phyloP scores from a whole-genome alignment of 2,888 invertebrate genomes.

The Prenolepis imparis region DNA sequence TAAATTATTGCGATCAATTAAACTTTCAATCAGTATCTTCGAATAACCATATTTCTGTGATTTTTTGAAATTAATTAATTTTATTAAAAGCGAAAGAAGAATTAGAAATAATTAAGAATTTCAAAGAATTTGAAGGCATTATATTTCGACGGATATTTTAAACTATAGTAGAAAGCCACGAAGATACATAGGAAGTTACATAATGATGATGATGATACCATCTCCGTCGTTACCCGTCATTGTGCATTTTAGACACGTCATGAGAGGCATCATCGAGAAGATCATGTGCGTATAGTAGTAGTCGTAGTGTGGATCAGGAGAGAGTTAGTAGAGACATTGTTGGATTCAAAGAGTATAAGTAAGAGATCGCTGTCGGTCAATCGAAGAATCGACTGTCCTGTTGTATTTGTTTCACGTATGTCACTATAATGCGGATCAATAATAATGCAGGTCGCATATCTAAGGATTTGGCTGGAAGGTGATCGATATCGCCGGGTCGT shows the following conservation, averaged over 20 bases:
- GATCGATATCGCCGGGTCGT: not conserved
- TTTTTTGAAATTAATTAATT: not conserved
- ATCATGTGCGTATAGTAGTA: conserved; percentile 39
- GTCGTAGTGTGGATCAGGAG: conserved; percentile 22
- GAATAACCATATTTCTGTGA: not conserved
- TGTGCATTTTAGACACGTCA: conserved; percentile 31
- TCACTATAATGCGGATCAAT: conserved; percentile 6
- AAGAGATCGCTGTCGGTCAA: conserved; percentile 50
- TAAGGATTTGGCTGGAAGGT: not conserved
- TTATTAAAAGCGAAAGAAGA: not conserved
- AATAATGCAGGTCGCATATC: conserved; percentile 22
- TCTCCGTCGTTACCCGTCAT: conserved; percentile 34
- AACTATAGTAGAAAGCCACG: conserved; percentile 29
- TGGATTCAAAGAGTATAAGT: conserved; percentile 59
- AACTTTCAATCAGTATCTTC: not conserved
- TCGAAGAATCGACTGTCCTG: conserved; percentile 30
- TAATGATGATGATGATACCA: conserved; percentile 19
- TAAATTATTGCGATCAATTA: not conserved
- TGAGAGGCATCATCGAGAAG: conserved; percentile 46
- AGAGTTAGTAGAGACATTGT: conserved; percentile 42
- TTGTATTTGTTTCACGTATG: conserved; percentile 2
- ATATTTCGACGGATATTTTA: conserved; percentile 15
- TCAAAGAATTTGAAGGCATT: not conserved
- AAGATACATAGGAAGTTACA: conserved; percentile 9
- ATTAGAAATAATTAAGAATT: not conserved